These are phyloP conservation scores for Leptoteleia sp. DNA, from an alignment of 1,140 invertebrate genomes.

Conservation along the genomic window DNA sequence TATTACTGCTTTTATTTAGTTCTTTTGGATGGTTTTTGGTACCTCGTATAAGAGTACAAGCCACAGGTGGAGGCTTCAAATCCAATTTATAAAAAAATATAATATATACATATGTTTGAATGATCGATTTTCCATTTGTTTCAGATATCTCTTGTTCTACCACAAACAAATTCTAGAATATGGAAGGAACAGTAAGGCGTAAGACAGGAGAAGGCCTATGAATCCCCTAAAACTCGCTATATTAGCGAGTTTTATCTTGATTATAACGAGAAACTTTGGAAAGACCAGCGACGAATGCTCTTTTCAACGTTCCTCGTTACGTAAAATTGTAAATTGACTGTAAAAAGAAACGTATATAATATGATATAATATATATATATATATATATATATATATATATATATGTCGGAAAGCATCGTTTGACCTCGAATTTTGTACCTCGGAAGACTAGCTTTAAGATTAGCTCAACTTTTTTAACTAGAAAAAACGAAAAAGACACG, in stretches of 20 bases:
- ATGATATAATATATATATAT: too few relatives aligned
- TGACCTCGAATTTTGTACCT: slow-evolving; percentile 46
- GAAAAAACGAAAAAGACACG: slow-evolving; percentile 50
- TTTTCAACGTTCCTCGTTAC: slow-evolving; percentile 1
- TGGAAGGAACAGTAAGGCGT: slow-evolving; percentile 81
- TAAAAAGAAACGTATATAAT: too few relatives aligned
- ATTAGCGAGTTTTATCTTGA: slow-evolving; percentile 41
- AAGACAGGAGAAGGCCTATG: too few relatives aligned
- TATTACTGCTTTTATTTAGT: too few relatives aligned
- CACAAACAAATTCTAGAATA: slow-evolving; percentile 95
- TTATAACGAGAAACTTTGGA: neutral
- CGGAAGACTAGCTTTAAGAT: slow-evolving; percentile 74
- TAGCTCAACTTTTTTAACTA: slow-evolving; percentile 77
- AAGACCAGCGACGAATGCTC: neutral
- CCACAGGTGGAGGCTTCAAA: too few relatives aligned
- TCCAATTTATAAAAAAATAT: too few relatives aligned
- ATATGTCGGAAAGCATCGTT: too few relatives aligned
- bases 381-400: too few relatives aligned
- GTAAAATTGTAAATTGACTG: too few relatives aligned
- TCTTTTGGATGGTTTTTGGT: too few relatives aligned
- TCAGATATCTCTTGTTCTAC: slow-evolving; percentile 94
- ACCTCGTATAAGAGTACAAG: too few relatives aligned
- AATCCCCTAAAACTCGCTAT: slow-evolving; percentile 48
- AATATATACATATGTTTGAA: too few relatives aligned
- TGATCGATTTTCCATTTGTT: slow-evolving; percentile 58